Conservation (phyloP, 2,888 invertebrate genomes). For the Lithodes maja region DNA sequence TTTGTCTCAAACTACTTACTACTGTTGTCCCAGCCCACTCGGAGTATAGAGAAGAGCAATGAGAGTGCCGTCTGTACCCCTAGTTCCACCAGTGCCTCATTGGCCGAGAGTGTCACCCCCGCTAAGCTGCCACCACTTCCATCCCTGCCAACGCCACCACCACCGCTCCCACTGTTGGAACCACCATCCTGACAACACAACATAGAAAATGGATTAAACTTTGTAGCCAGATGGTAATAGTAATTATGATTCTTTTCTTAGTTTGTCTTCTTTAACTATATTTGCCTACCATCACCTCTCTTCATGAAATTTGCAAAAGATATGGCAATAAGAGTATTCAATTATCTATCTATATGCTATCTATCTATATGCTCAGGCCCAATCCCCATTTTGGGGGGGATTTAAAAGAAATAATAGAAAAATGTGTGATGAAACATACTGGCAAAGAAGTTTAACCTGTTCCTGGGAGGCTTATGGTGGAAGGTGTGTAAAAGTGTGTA, state of each 20-base stretch:
- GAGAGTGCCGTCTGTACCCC: constrained; percentile 80
- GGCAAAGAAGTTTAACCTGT: constrained; percentile 43
- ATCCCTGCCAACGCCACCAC: background rate
- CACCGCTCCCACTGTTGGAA: background rate
- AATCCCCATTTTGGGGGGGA: too few species aligned
- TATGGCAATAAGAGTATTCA: too few species aligned
- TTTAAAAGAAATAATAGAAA: too few species aligned
- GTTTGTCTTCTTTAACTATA: too few species aligned
- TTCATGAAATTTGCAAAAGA: too few species aligned
- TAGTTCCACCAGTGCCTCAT: constrained; percentile 79
- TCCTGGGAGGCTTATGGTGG: constrained; percentile 78
- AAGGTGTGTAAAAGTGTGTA: constrained; percentile 78
- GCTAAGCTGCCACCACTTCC: background rate
- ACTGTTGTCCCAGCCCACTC: constrained; percentile 78
- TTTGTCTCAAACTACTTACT: constrained; percentile 28
- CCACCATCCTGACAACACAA: background rate
- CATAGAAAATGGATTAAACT: background rate
- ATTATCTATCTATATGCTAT: too few species aligned
- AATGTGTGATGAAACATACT: too few species aligned
- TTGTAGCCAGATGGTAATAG: too few species aligned
- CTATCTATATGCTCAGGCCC: too few species aligned
- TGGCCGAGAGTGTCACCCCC: constrained; percentile 71
- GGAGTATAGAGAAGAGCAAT: constrained; percentile 79
- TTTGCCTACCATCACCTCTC: too few species aligned
- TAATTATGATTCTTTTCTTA: too few species aligned